Conservation (phyloP, 2,113 vertebrate species). For the Leiothrix lutea region DNA sequence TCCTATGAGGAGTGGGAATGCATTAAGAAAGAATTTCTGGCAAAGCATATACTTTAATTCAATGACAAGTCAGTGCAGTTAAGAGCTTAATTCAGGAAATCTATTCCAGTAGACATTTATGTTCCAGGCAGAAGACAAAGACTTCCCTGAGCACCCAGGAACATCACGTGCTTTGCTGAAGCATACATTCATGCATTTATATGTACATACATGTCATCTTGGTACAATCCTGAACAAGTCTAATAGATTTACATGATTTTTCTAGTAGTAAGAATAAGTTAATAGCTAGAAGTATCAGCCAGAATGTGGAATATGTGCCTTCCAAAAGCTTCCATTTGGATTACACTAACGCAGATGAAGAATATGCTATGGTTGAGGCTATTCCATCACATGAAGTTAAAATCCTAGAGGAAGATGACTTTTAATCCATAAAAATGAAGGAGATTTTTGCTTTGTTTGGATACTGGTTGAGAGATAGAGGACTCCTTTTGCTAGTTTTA, state of each 20-base stretch:
- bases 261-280: not conserved
- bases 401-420: not conserved
- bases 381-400: not conserved
- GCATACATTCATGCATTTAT: no score
- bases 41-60: not conserved
- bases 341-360: not conserved
- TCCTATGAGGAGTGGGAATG: not conserved
- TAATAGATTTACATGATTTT: not conserved
- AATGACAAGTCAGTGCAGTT: not conserved
- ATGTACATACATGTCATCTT: not conserved
- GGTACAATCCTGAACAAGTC: not conserved
- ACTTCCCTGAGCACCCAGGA: not conserved
- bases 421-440: not conserved
- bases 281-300: not conserved
- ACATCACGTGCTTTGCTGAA: not conserved
- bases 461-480: not conserved
- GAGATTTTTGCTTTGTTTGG: not conserved
- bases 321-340: not conserved
- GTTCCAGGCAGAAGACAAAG: not conserved
- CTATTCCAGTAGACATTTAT: not conserved
- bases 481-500: not conserved
- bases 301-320: not conserved
- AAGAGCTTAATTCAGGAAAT: not conserved
- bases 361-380: not conserved
- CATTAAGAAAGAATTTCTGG: not conserved